Evolutionary conservation across 2,888 invertebrate species (phyloP), one percentile per base, ranked within the genome.

Genomic region (Nemapogon koenigi): DNA sequence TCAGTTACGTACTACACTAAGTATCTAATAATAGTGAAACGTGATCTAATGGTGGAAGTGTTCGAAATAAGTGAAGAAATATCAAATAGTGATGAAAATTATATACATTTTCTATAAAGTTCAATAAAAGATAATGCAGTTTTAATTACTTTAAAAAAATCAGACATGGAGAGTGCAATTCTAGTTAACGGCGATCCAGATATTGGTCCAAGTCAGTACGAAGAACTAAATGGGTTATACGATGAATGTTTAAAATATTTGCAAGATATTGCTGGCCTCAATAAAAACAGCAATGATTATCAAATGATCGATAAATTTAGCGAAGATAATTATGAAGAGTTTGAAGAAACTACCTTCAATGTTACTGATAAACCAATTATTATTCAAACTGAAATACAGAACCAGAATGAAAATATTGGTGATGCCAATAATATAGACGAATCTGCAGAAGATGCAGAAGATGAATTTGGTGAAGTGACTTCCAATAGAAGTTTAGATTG

Each of bases 161-260:
- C 7, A 22, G 10, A 22, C 10, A 27, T 27, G 28, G 28, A 27
- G n/a, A n/a, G n/a, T n/a, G n/a, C n/a, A n/a, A n/a, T n/a, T n/a
- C n/a, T n/a, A n/a, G n/a, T n/a, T n/a, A n/a, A n/a, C n/a, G n/a
- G n/a, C n/a, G n/a, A n/a, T n/a, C n/a, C n/a, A n/a, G n/a, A n/a
- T n/a, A n/a, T n/a, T n/a, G n/a, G n/a, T n/a, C n/a, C n/a, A n/a
- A n/a, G n/a, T n/a, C n/a, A n/a, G n/a, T n/a, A n/a, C n/a, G 19
- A 19, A 3, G 46, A 67, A 59, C 54, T 78, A n/a, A 59, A 68
- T 38, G 46, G 63, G 48, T 41, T 78, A 0, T 78, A 78, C 44
- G 66, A 72, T 10, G 76, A 78, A 49, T 76, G 76, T 48, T 43
- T 78, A 0, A 56, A 49, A 27, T 78, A 75, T 50, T 57, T 78